Evolutionary conservation across 2,113 vertebrate species (phyloP), one percentile per base, ranked within the genome.

Genomic region (Rhabdornis inornatus): DNA sequence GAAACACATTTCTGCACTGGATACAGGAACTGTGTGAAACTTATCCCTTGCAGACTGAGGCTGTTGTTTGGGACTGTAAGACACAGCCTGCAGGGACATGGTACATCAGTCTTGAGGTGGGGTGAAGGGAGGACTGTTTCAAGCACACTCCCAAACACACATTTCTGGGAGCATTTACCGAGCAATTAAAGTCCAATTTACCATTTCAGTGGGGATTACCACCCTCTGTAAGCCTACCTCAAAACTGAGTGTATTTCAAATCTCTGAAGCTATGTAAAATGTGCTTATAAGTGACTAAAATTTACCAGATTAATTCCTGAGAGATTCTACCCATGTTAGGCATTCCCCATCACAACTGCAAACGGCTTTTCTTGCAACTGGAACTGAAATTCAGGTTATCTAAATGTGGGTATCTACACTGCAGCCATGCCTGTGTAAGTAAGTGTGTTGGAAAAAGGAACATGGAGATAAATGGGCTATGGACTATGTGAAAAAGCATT

Each of bases 1-100:
- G 76, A 77, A 90, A 69, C 37, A 2, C 4, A 40, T n/a, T 22
- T 50, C 49, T 94, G 71, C 15, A 15, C 7, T 10, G 17, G 18
- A 22, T 1, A 3, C 4, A n/a, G 13, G 9, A 40, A 25, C 22
- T 22, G 1, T 45, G 14, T 33, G 25, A 13, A 31, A 71, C 5
- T 60, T 39, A 13, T 25, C 23, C 70, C 7, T 40, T 30, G 13
- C 15, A 69, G 25, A 4, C 40, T 21, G 22, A 21, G 35, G 42
- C 16, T 40, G 17, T 40, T 92, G 33, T 88, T 56, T 40, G 45
- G 6, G 42, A 35, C 64, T 35, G 28, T 64, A 77, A 57, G 17
- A 63, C 11, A 55, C 7, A 80, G 21, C 2, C 30, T 68, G 8
- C 23, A 44, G 57, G 33, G 21, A 56, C 39, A 40, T 13, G 10